Evolutionary conservation across 1,140 invertebrate species (phyloP).

Genomic region (Pentalonia nigronervosa): DNA sequence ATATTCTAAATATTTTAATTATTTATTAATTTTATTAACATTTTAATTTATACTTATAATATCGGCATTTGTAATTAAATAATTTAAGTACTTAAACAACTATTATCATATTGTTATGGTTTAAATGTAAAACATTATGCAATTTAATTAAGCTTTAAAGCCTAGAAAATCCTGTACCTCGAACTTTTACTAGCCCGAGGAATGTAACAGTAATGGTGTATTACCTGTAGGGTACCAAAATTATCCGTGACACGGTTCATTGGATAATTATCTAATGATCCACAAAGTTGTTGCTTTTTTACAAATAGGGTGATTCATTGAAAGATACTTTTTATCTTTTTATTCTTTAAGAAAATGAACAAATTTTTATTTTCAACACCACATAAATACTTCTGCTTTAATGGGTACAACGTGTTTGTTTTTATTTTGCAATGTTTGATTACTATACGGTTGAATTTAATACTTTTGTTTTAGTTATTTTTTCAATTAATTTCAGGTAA

Average conservation of each 20-base stretch:
- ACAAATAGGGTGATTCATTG: background rate
- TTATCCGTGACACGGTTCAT: background rate
- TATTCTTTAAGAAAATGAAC: background rate
- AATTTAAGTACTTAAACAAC: background rate
- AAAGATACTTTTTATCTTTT: constrained; percentile 24
- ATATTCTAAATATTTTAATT: background rate
- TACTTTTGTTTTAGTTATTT: background rate
- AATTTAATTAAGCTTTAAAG: background rate
- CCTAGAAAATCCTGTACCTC: background rate
- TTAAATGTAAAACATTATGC: background rate
- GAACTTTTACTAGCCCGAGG: background rate
- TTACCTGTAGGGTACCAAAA: background rate
- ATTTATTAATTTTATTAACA: background rate
- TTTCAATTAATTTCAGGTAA: background rate
- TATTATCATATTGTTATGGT: background rate
- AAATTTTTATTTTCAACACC: background rate
- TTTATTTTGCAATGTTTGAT: background rate
- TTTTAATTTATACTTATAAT: background rate
- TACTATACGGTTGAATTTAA: background rate
- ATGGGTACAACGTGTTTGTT: background rate
- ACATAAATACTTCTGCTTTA: background rate
- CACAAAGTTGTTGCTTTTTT: background rate
- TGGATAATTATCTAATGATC: constrained; percentile 30
- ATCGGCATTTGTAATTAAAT: background rate
- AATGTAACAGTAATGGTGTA: background rate